These are phyloP conservation scores for Euglossa dilemma DNA, from an alignment of 1,140 invertebrate species.

Conservation along the genomic window DNA sequence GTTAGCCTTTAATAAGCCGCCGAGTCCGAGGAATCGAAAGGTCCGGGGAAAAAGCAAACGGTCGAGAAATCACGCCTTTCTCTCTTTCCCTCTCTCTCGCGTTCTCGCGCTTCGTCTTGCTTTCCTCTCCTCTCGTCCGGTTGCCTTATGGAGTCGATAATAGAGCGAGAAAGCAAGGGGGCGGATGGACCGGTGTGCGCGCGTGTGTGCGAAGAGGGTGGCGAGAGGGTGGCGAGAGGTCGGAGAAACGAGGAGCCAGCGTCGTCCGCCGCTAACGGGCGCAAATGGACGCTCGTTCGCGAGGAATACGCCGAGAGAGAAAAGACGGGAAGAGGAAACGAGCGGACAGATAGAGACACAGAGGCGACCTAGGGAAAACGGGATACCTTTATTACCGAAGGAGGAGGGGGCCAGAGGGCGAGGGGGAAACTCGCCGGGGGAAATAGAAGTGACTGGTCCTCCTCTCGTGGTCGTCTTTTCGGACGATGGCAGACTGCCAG, in stretches of 20 bases:
- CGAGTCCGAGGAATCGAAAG: neutral
- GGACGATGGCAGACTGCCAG: slow-evolving; percentile 61
- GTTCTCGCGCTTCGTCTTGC: neutral
- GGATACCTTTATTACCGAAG: slow-evolving; percentile 65
- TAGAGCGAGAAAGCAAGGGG: slow-evolving; percentile 13
- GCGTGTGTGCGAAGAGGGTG: too few relatives aligned
- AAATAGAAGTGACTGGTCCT: slow-evolving; percentile 59
- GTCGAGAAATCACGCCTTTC: slow-evolving; percentile 19
- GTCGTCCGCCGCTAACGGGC: slow-evolving; percentile 51
- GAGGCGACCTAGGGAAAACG: slow-evolving; percentile 5
- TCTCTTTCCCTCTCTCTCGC: neutral
- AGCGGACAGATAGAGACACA: slow-evolving; percentile 46
- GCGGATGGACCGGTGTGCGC: neutral
- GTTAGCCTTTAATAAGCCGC: neutral
- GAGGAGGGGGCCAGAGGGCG: neutral
- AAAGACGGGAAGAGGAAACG: slow-evolving; percentile 45
- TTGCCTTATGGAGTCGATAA: slow-evolving; percentile 27
- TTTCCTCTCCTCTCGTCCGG: neutral
- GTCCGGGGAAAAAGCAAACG: neutral
- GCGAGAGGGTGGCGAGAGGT: slow-evolving; percentile 18
- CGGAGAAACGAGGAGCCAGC: slow-evolving; percentile 24
- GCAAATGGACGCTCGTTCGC: slow-evolving; percentile 63
- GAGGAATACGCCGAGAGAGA: slow-evolving; percentile 38
- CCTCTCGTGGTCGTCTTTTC: slow-evolving; percentile 39
- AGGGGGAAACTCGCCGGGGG: slow-evolving; percentile 4